Evolutionary conservation across 2,113 vertebrate species (phyloP), one percentile per base, ranked within the genome.

Genomic region (Microtus oregoni): DNA sequence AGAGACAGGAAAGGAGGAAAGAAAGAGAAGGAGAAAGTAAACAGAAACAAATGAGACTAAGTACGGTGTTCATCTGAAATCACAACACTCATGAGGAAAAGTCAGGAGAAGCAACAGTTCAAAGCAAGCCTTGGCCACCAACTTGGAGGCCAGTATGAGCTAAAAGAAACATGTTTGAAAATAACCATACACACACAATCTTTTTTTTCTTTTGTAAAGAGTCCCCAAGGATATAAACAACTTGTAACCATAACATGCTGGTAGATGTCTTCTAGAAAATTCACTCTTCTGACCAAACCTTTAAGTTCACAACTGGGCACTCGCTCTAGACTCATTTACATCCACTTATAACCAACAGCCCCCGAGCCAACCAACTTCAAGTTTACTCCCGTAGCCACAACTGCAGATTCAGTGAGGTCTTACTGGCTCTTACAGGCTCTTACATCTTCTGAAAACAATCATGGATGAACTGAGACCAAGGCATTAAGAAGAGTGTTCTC

Each of bases 361-460:
- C n/a, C n/a, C n/a, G n/a, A n/a, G n/a, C n/a, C n/a, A n/a, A n/a
- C n/a, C 67, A 83, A 58, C 63, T 70, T 91, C 78, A 50, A 50
- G 50, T 11, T 50, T 50, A 50, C 50, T 50, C 50, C 50, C 50
- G 50, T 12, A 50, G 50, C 11, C 50, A 2, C 50, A 50, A 50
- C n/a, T 50, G 50, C 47, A 86, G 22, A 35, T 82, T 89, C 85
- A 90, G 9, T 61, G 83, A 61, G 19, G 86, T 65, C 47, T 85
- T 58, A 94, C 44, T 76, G 82, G 67, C 83, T 89, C 41, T 96
- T 92, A 19, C 47, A 28, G 5, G 50, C n/a, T n/a, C n/a, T n/a
- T n/a, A n/a, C n/a, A 86, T 92, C 90, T 96, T 96, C 91, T 89
- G 82, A 65, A 78, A 96, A 83, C 67, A 38, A 95, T 95, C 86